Evolutionary conservation across 2,888 invertebrate species (phyloP).

Genomic region (Ischnus inquisitorius): DNA sequence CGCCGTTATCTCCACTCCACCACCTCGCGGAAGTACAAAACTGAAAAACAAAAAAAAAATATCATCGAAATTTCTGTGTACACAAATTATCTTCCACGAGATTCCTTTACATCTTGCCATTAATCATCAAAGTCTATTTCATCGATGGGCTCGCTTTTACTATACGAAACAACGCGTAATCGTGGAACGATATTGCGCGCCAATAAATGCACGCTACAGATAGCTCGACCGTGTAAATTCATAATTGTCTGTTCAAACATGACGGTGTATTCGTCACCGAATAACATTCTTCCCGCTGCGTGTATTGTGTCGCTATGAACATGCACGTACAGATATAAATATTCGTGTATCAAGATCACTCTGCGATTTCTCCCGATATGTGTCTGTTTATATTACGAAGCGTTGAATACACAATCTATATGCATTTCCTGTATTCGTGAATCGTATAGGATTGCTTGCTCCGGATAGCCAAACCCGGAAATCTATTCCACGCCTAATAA

Average conservation of each 20-base stretch:
- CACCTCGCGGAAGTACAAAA: conserved; percentile 1
- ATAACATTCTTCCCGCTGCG: background rate
- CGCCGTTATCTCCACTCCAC: conserved; percentile 28
- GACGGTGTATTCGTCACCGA: background rate
- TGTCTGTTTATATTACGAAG: conserved; percentile 36
- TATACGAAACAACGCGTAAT: background rate
- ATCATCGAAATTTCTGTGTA: conserved; percentile 28
- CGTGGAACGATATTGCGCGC: background rate
- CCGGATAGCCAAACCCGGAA: conserved; percentile 44
- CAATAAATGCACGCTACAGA: background rate
- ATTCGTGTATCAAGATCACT: background rate
- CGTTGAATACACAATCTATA: conserved; percentile 29
- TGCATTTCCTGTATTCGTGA: conserved; percentile 31
- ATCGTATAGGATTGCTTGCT: conserved; percentile 35
- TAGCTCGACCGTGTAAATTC: background rate
- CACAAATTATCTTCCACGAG: background rate
- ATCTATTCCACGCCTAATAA: conserved; percentile 58
- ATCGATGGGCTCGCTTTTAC: background rate
- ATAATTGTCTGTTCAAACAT: background rate
- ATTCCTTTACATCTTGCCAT: background rate
- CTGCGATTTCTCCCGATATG: background rate
- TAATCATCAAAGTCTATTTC: background rate
- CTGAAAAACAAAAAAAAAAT: conserved; percentile 15
- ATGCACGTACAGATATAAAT: background rate
- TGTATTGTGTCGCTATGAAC: background rate